These are phyloP conservation scores for Acomys russatus DNA, from an alignment of 2,797 vertebrate species.

Conservation along the genomic window DNA sequence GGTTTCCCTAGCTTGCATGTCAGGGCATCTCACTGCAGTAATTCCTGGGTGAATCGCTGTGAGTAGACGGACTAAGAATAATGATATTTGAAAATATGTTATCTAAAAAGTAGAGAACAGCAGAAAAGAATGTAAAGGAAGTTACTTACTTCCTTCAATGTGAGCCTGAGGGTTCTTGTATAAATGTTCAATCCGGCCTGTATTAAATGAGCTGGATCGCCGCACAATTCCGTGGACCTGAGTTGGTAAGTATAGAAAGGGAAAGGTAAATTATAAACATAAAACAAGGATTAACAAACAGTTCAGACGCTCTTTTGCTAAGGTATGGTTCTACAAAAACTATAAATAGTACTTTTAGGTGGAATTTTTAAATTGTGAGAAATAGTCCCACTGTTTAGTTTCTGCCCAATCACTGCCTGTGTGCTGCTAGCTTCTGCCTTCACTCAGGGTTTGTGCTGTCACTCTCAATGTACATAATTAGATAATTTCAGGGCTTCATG, in stretches of 20 bases:
- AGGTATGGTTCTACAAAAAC: constrained; percentile 30
- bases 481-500: constrained; percentile 56
- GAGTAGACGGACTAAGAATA: constrained; percentile 30
- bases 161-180: constrained; percentile 97
- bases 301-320: constrained; percentile 29
- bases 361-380: constrained; percentile 44
- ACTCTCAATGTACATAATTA: constrained; percentile 54
- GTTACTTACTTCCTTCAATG: constrained; percentile 96
- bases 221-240: constrained; percentile 98
- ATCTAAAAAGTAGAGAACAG: neutral
- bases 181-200: constrained; percentile 98
- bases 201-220: constrained; percentile 99
- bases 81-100: constrained; percentile 42
- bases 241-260: constrained; percentile 65
- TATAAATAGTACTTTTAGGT: neutral
- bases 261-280: constrained; percentile 54
- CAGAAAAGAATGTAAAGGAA: constrained; percentile 31
- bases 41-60: neutral
- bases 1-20: neutral
- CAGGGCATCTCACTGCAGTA: neutral
- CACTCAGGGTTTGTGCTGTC: constrained; percentile 18
- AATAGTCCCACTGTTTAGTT: neutral
- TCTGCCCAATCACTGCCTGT: neutral
- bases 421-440: neutral
- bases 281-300: neutral